Conservation (phyloP, 2,797 vertebrate genomes). For the Crocodylus rhombifer region DNA sequence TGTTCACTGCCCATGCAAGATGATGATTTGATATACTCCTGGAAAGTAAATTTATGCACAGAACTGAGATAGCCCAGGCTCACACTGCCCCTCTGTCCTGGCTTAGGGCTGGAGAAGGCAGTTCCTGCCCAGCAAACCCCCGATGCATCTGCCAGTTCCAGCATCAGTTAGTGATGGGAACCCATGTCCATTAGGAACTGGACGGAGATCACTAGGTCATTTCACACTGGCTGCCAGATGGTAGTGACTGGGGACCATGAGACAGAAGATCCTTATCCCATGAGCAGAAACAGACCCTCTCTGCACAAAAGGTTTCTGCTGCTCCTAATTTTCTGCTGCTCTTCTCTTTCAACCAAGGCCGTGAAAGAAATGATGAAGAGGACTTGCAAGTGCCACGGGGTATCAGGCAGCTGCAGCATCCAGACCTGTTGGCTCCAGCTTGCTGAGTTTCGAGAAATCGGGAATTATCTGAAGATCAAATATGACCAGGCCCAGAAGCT, state of each 20-base stretch:
- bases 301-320: neutral
- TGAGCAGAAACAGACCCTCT: neutral
- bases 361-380: slow-evolving; percentile 92
- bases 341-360: slow-evolving; percentile 81
- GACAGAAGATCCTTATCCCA: accelerated
- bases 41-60: neutral
- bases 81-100: neutral
- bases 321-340: neutral
- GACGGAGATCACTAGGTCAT: neutral
- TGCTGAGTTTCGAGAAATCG: slow-evolving; percentile 92
- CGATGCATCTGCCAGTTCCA: neutral
- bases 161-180: neutral
- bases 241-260: accelerated
- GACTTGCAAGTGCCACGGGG: slow-evolving; percentile 96
- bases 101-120: neutral
- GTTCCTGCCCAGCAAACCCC: neutral
- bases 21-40: neutral
- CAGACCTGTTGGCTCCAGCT: slow-evolving; percentile 98
- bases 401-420: slow-evolving; percentile 96
- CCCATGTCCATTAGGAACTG: neutral
- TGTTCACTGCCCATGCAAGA: neutral
- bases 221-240: neutral
- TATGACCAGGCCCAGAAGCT: slow-evolving; percentile 91
- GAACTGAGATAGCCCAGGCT: neutral
- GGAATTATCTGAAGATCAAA: slow-evolving; percentile 92